These are phyloP conservation scores for Lepisosteus osseus DNA, from an alignment of 2,113 vertebrate genomes.

Conservation along the genomic window DNA sequence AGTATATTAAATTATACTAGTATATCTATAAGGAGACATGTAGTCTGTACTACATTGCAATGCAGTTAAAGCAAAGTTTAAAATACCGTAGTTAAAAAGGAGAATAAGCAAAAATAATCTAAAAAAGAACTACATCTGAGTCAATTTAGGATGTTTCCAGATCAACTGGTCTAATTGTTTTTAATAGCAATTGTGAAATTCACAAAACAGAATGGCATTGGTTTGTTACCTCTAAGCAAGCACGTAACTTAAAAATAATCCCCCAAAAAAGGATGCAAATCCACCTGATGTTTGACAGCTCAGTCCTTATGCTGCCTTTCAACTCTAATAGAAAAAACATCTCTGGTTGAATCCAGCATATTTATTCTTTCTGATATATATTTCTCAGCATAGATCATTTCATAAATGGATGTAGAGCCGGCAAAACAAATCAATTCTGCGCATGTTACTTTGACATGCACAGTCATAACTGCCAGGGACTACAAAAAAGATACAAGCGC, in stretches of 20 bases:
- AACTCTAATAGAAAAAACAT: conserved; percentile 6
- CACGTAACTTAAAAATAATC: background rate
- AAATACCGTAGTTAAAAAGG: no score
- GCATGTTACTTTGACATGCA: conserved; percentile 9
- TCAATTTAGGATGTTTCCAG: no score
- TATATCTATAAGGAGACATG: no score
- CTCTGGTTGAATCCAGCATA: background rate
- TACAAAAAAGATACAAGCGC: conserved; percentile 22
- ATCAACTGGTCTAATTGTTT: no score
- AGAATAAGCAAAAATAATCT: no score
- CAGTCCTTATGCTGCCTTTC: conserved; percentile 2
- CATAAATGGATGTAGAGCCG: conserved; percentile 26
- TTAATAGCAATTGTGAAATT: background rate
- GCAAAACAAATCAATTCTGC: conserved; percentile 36
- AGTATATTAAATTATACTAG: no score
- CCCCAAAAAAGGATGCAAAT: background rate
- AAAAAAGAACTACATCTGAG: no score
- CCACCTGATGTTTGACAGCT: background rate
- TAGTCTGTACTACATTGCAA: no score
- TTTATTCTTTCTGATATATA: conserved; percentile 13
- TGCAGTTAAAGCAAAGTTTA: no score
- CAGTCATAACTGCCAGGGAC: conserved; percentile 20
- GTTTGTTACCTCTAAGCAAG: background rate
- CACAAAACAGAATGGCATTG: conserved; percentile 9
- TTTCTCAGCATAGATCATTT: conserved; percentile 15